Conservation (phyloP, 2,888 invertebrate species). For the Yponomeuta evonymella region DNA sequence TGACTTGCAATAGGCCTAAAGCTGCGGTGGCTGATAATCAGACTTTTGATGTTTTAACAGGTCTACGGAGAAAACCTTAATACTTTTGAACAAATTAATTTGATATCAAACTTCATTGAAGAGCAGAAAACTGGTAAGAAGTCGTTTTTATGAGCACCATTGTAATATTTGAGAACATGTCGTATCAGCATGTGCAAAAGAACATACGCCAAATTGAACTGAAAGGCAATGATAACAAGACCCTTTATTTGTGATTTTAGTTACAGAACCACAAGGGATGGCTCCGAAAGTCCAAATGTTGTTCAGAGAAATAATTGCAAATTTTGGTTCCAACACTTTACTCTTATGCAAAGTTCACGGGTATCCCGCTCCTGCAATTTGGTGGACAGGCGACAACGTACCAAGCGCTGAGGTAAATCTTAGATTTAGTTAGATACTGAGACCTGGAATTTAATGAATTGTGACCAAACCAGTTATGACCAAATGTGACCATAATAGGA, state of each 20-base stretch:
- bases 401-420: not conserved
- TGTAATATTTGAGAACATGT: too few relatives aligned
- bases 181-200: too few relatives aligned
- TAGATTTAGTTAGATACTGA: too few relatives aligned
- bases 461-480: too few relatives aligned
- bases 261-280: not conserved
- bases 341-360: constrained; percentile 2
- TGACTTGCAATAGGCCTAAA: too few relatives aligned
- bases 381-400: not conserved
- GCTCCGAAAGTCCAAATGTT: constrained; percentile 9
- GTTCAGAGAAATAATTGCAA: not conserved
- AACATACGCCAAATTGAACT: too few relatives aligned
- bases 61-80: constrained; percentile 1
- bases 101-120: constrained; percentile 2
- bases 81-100: not conserved
- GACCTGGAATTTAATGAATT: too few relatives aligned
- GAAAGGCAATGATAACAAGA: not conserved
- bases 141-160: too few relatives aligned
- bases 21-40: too few relatives aligned
- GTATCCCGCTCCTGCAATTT: constrained; percentile 1
- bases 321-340: not conserved
- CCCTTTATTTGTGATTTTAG: not conserved
- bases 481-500: too few relatives aligned
- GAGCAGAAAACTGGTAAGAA: not conserved
- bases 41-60: not conserved